Conservation (phyloP, 1,140 invertebrate species). For the Diorhabda elongata region DNA sequence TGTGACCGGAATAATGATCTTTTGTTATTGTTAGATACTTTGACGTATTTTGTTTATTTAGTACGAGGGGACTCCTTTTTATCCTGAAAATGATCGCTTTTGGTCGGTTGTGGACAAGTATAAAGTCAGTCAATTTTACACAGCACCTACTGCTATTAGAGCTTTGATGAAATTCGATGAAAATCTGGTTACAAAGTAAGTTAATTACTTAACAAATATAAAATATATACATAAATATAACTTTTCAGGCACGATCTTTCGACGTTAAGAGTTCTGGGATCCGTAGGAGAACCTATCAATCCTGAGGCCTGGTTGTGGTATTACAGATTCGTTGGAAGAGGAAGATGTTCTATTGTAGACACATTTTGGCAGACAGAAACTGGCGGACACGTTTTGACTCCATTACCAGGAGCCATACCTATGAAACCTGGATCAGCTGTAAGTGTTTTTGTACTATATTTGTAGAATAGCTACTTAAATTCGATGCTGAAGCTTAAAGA, state of each 20-base stretch:
- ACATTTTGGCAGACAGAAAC: slow-evolving; percentile 99
- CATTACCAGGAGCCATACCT: slow-evolving; percentile 88
- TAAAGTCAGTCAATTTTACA: slow-evolving; percentile 95
- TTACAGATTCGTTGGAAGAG: slow-evolving; percentile 78
- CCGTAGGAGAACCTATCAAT: slow-evolving; percentile 97
- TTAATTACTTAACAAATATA: not conserved
- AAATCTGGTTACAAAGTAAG: slow-evolving; percentile 60
- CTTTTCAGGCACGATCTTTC: slow-evolving; percentile 56
- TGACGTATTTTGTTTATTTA: slow-evolving; percentile 49
- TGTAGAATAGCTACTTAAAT: not conserved
- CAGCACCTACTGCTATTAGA: slow-evolving; percentile 95
- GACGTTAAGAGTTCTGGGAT: slow-evolving; percentile 80
- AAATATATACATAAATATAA: not conserved
- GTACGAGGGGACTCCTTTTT: slow-evolving; percentile 96
- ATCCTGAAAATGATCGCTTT: slow-evolving; percentile 82
- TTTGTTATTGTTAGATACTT: too few relatives aligned
- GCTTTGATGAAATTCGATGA: slow-evolving; percentile 93
- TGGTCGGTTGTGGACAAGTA: slow-evolving; percentile 94
- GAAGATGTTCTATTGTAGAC: slow-evolving; percentile 86
- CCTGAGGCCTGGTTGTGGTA: slow-evolving; percentile 98
- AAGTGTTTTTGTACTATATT: slow-evolving; percentile 46
- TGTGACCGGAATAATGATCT: too few relatives aligned
- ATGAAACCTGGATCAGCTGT: slow-evolving; percentile 97
- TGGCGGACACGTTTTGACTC: slow-evolving; percentile 90
- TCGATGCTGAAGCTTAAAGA: too few relatives aligned